These are phyloP conservation scores for Cataglyphis rosenhaueri DNA, from an alignment of 2,888 invertebrate genomes.

Conservation along the genomic window DNA sequence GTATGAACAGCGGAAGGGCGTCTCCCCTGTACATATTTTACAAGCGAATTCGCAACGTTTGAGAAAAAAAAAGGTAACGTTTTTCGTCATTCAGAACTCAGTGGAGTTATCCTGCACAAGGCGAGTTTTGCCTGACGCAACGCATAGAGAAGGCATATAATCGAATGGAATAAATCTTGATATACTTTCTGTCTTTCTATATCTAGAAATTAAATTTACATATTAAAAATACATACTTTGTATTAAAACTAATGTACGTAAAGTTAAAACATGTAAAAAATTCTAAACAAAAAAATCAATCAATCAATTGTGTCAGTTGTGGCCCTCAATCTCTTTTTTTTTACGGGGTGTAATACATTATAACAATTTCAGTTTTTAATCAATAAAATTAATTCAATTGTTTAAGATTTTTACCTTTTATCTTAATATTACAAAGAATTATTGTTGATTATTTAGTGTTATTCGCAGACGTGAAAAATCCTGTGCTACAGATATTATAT, in stretches of 20 bases:
- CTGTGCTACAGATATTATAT: background rate
- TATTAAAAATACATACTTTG: background rate
- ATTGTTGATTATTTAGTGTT: background rate
- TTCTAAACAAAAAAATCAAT: background rate
- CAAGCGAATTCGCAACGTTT: slow-evolving; percentile 59
- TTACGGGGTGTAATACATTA: slow-evolving; percentile 5
- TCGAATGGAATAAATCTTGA: slow-evolving; percentile 34
- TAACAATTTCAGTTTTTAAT: background rate
- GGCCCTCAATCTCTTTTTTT: background rate
- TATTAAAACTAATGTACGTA: background rate
- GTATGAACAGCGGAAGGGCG: slow-evolving; percentile 93
- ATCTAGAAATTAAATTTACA: background rate
- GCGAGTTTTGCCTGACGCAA: slow-evolving; percentile 77
- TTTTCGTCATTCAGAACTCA: slow-evolving; percentile 71
- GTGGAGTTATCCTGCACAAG: slow-evolving; percentile 78
- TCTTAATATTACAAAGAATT: background rate
- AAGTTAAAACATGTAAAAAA: background rate
- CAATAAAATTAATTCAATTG: background rate
- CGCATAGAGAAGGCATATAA: slow-evolving; percentile 59
- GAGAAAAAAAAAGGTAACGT: slow-evolving; percentile 32
- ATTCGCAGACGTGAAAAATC: background rate
- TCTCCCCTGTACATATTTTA: slow-evolving; percentile 86
- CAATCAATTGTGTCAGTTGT: background rate
- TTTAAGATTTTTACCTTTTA: background rate
- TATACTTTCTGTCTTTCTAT: background rate